Conservation (phyloP, 2,888 invertebrate species). For the Ormyrus pomaceus region DNA sequence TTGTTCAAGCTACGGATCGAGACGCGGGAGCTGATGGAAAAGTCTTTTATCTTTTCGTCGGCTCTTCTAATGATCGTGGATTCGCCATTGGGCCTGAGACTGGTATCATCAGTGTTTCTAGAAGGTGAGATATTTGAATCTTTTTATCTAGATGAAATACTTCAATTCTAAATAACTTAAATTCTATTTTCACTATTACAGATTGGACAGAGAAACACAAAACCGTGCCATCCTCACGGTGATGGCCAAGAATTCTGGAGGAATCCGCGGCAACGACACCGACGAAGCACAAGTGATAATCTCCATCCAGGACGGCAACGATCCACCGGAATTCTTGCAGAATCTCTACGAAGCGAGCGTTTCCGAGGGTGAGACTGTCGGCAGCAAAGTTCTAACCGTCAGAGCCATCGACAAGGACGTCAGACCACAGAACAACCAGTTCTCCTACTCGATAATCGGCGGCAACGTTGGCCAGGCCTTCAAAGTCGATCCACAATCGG, state of each 20-base stretch:
- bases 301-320: conserved; percentile 96
- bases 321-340: conserved; percentile 94
- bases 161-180: background rate
- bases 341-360: conserved; percentile 86
- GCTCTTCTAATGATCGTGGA: conserved; percentile 93
- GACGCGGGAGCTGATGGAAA: conserved; percentile 92
- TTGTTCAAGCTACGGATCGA: conserved; percentile 91
- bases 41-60: conserved; percentile 94
- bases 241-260: conserved; percentile 95
- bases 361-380: conserved; percentile 87
- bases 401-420: conserved; percentile 95
- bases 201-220: conserved; percentile 91
- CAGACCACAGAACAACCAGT: conserved; percentile 92
- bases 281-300: conserved; percentile 96
- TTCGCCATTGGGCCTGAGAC: conserved; percentile 90
- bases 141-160: background rate
- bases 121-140: conserved; percentile 71
- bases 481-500: conserved; percentile 91
- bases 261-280: conserved; percentile 95
- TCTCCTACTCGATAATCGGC: conserved; percentile 91
- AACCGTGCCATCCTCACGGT: conserved; percentile 93
- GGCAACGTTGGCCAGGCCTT: conserved; percentile 91
- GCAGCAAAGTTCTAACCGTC: conserved; percentile 86
- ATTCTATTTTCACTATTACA: background rate
- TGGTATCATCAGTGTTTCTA: conserved; percentile 89